Evolutionary conservation across 2,888 invertebrate species (phyloP).

Genomic region (Pristionchus mayeri): DNA sequence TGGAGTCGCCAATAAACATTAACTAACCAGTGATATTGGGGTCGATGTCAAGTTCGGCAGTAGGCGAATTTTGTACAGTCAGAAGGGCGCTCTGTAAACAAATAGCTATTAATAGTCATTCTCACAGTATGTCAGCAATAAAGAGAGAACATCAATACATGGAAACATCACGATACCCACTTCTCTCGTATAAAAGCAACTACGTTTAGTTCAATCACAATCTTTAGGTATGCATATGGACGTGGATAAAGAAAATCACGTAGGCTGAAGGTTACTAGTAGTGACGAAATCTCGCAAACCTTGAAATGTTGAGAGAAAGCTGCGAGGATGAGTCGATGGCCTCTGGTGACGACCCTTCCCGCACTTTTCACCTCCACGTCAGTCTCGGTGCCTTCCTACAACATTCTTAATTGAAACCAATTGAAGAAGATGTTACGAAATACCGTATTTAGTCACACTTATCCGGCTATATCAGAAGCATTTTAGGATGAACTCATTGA

Average conservation of each 20-base stretch:
- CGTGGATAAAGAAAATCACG: too few relatives aligned
- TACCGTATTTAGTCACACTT: too few relatives aligned
- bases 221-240: too few relatives aligned
- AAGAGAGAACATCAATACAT: neutral
- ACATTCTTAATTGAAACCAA: too few relatives aligned
- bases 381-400: slow-evolving; percentile 43
- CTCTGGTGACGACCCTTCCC: slow-evolving; percentile 53
- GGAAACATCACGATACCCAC: neutral
- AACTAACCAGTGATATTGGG: slow-evolving; percentile 54
- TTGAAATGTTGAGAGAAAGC: slow-evolving; percentile 52
- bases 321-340: slow-evolving; percentile 63
- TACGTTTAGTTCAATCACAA: neutral
- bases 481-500: too few relatives aligned
- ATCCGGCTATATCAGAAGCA: too few relatives aligned
- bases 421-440: too few relatives aligned
- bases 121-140: too few relatives aligned
- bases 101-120: too few relatives aligned
- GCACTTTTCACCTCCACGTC: slow-evolving; percentile 58
- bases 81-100: slow-evolving; percentile 56
- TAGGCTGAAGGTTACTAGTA: too few relatives aligned
- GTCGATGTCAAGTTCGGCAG: slow-evolving; percentile 58
- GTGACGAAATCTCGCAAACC: too few relatives aligned
- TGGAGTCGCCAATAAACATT: too few relatives aligned
- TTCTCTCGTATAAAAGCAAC: neutral
- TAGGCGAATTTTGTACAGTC: slow-evolving; percentile 50